Evolutionary conservation across 2,113 vertebrate species (phyloP), one percentile per base, ranked within the genome.

Genomic region (Fregata magnificens): DNA sequence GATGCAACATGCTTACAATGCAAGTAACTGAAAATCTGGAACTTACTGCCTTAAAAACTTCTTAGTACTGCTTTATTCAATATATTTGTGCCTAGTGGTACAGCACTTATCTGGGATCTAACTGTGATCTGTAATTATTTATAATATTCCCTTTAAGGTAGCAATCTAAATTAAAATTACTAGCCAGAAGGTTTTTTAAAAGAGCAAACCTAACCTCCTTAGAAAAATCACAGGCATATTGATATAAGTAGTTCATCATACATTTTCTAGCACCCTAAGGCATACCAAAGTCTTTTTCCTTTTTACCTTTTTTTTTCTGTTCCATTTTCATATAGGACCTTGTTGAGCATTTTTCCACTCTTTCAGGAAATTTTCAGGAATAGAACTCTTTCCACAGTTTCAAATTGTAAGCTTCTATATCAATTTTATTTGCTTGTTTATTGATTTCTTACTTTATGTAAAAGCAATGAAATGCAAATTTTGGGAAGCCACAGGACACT

Each of bases 41-140:
- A 56, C 11, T 72, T 52, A 92, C 4, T 77, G 78, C 61, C 44
- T 94, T 89, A 47, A 84, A 73, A 96, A 81, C 38, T 80, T 91
- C 66, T 88, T 88, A 78, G 20, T 71, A 88, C 32, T 67, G 7
- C 86, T 92, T 92, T 95, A 81, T 95, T 87, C 66, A 84, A 80
- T 77, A 38, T 91, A 94, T 92, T 91, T 94, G 45, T 89, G 80
- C 93, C 81, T 79, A 84, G 65, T 97, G 81, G 73, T 94, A 84
- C 34, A 83, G 55, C 34, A 84, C 63, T 97, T 96, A 93, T 88
- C 67, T 88, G 53, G 36, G 58, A 95, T 95, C 91, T 96, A 95
- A 79, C 86, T 85, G 81, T 94, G 94, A 95, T 95, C 78, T 96
- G 92, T 94, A 97, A 97, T 96, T 95, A 95, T 97, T 97, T 95